These are phyloP conservation scores for Bothrops jararaca DNA, from an alignment of 2,113 vertebrate species.

Conservation along the genomic window DNA sequence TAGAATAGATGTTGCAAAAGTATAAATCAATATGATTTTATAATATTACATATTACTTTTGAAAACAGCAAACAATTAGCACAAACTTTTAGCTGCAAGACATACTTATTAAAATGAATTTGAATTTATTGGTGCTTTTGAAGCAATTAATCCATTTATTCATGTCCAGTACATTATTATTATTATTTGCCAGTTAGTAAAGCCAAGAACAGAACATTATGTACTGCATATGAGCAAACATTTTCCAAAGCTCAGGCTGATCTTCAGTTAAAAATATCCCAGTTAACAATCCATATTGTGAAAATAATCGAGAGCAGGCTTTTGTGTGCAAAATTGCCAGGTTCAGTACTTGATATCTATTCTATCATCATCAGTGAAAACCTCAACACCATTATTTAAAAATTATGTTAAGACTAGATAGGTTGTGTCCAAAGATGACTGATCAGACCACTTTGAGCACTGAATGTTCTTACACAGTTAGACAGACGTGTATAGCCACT, in stretches of 20 bases:
- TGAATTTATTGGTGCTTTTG: slow-evolving; percentile 43
- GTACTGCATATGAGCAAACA: neutral
- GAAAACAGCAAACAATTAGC: neutral
- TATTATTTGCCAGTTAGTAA: slow-evolving; percentile 59
- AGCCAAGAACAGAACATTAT: neutral
- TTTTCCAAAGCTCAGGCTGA: neutral
- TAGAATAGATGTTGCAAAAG: slow-evolving; percentile 66
- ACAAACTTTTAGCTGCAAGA: slow-evolving; percentile 20
- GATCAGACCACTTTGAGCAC: neutral
- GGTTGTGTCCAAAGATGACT: neutral
- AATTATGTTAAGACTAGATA: neutral
- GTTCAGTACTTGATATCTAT: neutral
- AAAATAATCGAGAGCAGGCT: neutral
- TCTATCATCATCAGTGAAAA: neutral
- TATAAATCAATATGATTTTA: slow-evolving; percentile 66
- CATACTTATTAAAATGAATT: slow-evolving; percentile 58
- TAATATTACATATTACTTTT: slow-evolving; percentile 60
- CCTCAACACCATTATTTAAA: neutral
- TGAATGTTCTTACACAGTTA: neutral
- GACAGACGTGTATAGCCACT: neutral
- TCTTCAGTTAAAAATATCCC: neutral
- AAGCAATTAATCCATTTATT: slow-evolving; percentile 35
- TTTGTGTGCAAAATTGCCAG: neutral
- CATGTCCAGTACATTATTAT: slow-evolving; percentile 45
- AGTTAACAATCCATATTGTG: neutral